Conservation (phyloP, 2,888 invertebrate species). For the Sceliomorpha sp. region DNA sequence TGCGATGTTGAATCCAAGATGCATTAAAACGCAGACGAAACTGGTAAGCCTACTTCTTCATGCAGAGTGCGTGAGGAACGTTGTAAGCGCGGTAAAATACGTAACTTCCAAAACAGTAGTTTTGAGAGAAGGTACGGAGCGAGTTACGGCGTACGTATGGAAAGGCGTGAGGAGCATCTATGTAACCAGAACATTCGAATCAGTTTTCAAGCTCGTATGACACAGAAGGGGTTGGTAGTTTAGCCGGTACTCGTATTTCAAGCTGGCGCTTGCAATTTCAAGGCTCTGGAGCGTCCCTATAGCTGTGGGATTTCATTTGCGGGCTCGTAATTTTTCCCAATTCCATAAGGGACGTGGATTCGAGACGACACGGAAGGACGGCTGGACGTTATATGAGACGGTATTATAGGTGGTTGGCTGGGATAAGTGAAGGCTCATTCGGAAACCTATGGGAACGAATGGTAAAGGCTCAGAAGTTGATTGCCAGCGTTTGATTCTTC, state of each 20-base stretch:
- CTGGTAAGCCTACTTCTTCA: no score
- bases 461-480: slow-evolving; percentile 3
- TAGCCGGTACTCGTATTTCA: slow-evolving; percentile 60
- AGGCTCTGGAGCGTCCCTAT: slow-evolving; percentile 24
- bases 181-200: slow-evolving; percentile 36
- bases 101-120: slow-evolving; percentile 9
- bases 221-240: slow-evolving; percentile 39
- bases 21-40: no score
- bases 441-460: slow-evolving; percentile 7
- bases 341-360: slow-evolving; percentile 56
- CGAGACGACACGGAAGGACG: slow-evolving; percentile 32
- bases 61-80: no score
- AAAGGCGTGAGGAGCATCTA: slow-evolving; percentile 26
- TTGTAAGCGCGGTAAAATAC: no score
- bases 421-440: slow-evolving; percentile 10
- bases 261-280: slow-evolving; percentile 57
- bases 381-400: slow-evolving; percentile 38
- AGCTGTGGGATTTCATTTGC: slow-evolving; percentile 62
- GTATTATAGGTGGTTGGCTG: slow-evolving; percentile 13
- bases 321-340: slow-evolving; percentile 64
- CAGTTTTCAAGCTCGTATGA: slow-evolving; percentile 39
- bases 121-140: slow-evolving; percentile 21
- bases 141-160: slow-evolving; percentile 12
- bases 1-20: no score
- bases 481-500: slow-evolving; percentile 4